Percentiles rank a stretch among this genome's conserved stretches.
phyloP scores from a whole-genome alignment of 1,140 invertebrate species.

The Lepidostoma basale region DNA sequence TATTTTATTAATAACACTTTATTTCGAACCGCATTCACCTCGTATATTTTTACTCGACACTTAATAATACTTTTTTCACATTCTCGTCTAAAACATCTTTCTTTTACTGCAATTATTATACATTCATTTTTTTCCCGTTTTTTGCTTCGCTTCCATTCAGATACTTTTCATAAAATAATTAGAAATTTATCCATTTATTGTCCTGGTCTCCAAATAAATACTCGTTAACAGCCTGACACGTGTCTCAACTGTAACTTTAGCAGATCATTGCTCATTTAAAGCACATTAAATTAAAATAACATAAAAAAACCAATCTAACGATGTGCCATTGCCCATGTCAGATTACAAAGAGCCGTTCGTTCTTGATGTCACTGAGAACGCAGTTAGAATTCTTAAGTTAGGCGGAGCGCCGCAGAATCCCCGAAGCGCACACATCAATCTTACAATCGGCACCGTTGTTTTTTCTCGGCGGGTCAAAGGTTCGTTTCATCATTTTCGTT shows the following conservation, averaged over 20 bases:
- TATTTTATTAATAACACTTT: too few relatives aligned
- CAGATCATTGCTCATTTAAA: not conserved
- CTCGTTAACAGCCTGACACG: not conserved
- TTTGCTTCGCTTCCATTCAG: too few relatives aligned
- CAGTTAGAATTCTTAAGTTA: slow-evolving; percentile 15
- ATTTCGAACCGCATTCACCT: too few relatives aligned
- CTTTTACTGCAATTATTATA: too few relatives aligned
- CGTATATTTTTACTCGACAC: too few relatives aligned
- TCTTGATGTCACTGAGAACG: slow-evolving; percentile 13
- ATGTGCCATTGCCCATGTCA: not conserved
- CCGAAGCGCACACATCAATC: slow-evolving; percentile 27
- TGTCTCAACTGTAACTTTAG: not conserved
- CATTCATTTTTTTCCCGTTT: too few relatives aligned
- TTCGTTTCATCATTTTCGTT: slow-evolving; percentile 6
- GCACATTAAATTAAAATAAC: not conserved
- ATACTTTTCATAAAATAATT: not conserved
- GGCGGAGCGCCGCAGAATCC: not conserved
- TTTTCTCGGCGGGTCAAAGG: not conserved
- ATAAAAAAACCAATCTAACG: not conserved
- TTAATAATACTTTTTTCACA: too few relatives aligned
- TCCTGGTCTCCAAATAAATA: not conserved
- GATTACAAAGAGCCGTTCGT: not conserved
- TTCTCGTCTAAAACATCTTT: too few relatives aligned
- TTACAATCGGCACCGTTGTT: slow-evolving; percentile 22
- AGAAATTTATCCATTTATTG: not conserved